Evolutionary conservation across 2,888 invertebrate genomes (phyloP).

Genomic region (Abrostola triplasia): DNA sequence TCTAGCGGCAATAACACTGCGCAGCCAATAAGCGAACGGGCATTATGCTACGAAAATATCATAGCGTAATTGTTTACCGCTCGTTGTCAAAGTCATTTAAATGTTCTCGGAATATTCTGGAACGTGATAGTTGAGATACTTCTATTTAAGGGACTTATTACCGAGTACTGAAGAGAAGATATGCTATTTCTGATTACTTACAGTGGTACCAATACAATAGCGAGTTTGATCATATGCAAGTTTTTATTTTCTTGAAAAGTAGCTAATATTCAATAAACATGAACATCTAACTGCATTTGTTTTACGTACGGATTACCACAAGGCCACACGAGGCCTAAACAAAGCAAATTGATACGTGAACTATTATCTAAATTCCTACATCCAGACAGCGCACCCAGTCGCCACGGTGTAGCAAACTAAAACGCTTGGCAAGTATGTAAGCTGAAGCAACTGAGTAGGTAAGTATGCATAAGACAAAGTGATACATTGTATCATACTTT

Average conservation of each 20-base stretch:
- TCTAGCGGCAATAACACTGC: slow-evolving; percentile 78
- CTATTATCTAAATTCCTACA: slow-evolving; percentile 28
- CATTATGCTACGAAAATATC: slow-evolving; percentile 62
- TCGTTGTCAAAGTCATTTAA: slow-evolving; percentile 25
- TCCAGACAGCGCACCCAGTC: slow-evolving; percentile 10
- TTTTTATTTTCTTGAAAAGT: too few species aligned
- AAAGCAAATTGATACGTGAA: slow-evolving; percentile 25
- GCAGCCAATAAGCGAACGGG: slow-evolving; percentile 65
- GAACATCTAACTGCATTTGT: background rate
- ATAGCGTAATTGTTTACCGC: slow-evolving; percentile 56
- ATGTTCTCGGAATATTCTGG: slow-evolving; percentile 7
- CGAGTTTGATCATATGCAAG: too few species aligned
- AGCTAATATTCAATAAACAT: too few species aligned
- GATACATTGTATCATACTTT: slow-evolving; percentile 37
- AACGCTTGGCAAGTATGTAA: slow-evolving; percentile 32
- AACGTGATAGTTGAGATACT: slow-evolving; percentile 8
- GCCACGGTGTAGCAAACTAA: slow-evolving; percentile 48
- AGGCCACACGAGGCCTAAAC: slow-evolving; percentile 34
- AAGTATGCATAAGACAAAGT: slow-evolving; percentile 29
- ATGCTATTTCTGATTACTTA: too few species aligned
- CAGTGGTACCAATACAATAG: too few species aligned
- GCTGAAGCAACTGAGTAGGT: slow-evolving; percentile 31
- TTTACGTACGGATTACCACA: slow-evolving; percentile 10
- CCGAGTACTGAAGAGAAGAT: background rate
- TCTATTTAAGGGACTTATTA: background rate